These are phyloP conservation scores for Poecilobothrus nobilitatus DNA, from an alignment of 2,888 invertebrate genomes.

Conservation along the genomic window DNA sequence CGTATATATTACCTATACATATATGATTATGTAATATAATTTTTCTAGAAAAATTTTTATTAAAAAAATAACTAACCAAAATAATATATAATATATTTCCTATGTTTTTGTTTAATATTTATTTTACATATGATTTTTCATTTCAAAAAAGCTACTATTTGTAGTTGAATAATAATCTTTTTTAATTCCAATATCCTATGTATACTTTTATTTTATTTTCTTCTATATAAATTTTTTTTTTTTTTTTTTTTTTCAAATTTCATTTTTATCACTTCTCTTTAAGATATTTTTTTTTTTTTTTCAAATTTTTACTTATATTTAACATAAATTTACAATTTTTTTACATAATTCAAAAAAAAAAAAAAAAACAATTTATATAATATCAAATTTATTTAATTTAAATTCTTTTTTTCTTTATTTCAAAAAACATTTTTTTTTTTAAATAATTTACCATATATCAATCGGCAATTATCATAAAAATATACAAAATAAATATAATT, in stretches of 20 bases:
- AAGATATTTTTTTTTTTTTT: too few relatives aligned
- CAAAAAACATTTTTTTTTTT: too few relatives aligned
- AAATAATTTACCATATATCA: too few relatives aligned
- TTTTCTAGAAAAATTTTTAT: too few relatives aligned
- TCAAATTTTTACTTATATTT: too few relatives aligned
- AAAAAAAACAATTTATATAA: neutral
- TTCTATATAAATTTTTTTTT: neutral
- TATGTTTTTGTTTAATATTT: conserved; percentile 4
- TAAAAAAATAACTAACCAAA: neutral
- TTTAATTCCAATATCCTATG: neutral
- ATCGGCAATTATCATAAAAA: too few relatives aligned
- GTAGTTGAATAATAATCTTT: neutral
- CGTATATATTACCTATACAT: too few relatives aligned
- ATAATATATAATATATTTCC: neutral
- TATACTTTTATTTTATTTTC: neutral
- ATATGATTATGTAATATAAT: too few relatives aligned
- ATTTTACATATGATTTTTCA: conserved; percentile 6
- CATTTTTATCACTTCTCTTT: neutral
- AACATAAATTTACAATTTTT: too few relatives aligned
- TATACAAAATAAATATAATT: neutral
- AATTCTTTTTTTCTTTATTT: too few relatives aligned
- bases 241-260: neutral
- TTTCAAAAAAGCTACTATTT: neutral
- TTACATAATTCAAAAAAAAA: neutral
- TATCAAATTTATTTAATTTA: too few relatives aligned